These are phyloP conservation scores for Solenopsis fugax DNA, from an alignment of 1,140 invertebrate genomes.

Conservation along the genomic window DNA sequence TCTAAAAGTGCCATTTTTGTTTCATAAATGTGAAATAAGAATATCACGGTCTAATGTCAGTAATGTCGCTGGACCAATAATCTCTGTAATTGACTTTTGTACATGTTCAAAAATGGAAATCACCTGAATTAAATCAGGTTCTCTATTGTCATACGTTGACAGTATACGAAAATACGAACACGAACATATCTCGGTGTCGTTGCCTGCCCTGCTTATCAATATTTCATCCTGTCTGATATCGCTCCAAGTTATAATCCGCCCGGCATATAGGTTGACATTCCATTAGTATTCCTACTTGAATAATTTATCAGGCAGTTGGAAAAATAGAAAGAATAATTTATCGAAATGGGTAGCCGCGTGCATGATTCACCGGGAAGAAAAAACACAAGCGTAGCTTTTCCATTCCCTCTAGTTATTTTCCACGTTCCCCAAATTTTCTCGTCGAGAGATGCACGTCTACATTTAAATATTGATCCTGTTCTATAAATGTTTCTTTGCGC, in stretches of 20 bases:
- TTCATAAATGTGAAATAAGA: background rate
- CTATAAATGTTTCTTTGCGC: conserved; percentile 18
- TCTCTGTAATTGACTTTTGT: background rate
- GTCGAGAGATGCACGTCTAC: background rate
- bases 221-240: conserved; percentile 34
- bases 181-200: conserved; percentile 18
- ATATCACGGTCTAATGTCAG: background rate
- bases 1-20: background rate
- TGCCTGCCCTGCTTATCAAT: conserved; percentile 27
- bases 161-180: background rate
- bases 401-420: background rate
- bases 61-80: too few relatives aligned
- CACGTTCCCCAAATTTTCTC: background rate
- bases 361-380: background rate
- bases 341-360: background rate
- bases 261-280: conserved; percentile 5
- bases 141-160: conserved; percentile 20
- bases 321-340: conserved; percentile 18
- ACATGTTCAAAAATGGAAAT: background rate
- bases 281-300: conserved; percentile 37
- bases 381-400: background rate
- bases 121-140: background rate
- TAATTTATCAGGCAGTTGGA: conserved; percentile 16
- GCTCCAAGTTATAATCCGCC: conserved; percentile 2
- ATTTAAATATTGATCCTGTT: conserved; percentile 22